Conservation (phyloP, 2,797 vertebrate species). For the Melanogrammus aeglefinus region DNA sequence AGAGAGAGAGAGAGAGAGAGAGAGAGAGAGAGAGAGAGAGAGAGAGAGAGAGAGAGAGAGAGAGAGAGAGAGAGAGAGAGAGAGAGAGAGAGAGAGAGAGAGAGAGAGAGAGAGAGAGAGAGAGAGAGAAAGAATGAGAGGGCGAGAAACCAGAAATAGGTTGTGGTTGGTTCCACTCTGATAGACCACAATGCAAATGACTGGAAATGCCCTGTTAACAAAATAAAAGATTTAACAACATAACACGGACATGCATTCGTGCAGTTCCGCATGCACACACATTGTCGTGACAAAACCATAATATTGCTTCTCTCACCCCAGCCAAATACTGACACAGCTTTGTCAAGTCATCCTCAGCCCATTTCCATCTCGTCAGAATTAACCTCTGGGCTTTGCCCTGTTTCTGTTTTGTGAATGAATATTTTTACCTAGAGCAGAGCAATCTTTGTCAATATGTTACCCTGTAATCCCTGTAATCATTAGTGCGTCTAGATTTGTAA, state of each 20-base stretch:
- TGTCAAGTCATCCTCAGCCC: too few relatives aligned
- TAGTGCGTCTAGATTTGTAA: not conserved
- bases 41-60: not conserved
- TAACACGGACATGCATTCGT: not conserved
- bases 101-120: conserved; percentile 22
- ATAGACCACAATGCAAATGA: not conserved
- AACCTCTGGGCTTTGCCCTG: not conserved
- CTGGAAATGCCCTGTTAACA: not conserved
- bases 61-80: not conserved
- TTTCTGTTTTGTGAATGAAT: not conserved
- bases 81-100: not conserved
- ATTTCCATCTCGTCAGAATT: not conserved
- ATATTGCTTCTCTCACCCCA: too few relatives aligned
- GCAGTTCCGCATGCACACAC: not conserved
- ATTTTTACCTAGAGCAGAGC: not conserved
- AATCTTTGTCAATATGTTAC: not conserved
- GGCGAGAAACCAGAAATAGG: not conserved
- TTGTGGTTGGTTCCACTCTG: not conserved
- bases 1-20: not conserved
- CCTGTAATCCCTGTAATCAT: not conserved
- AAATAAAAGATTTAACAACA: not conserved
- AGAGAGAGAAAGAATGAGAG: not conserved
- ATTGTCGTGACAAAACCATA: too few relatives aligned
- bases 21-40: not conserved
- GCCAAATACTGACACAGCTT: too few relatives aligned